Evolutionary conservation across 2,888 invertebrate genomes (phyloP).

Genomic region (Drosophila quinaria): DNA sequence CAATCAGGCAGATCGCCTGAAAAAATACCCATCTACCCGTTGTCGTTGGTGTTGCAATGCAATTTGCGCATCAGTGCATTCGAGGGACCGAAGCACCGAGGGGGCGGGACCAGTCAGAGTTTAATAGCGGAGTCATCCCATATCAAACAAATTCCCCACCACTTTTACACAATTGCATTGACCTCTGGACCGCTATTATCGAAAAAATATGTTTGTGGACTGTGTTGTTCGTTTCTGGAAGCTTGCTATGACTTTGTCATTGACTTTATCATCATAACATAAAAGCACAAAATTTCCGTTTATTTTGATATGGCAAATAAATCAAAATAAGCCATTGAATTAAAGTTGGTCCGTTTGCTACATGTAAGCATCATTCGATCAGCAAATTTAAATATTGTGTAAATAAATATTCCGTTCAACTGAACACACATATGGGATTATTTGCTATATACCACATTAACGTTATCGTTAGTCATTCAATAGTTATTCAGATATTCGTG

Average conservation of each 20-base stretch:
- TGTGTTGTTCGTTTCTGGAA: background rate
- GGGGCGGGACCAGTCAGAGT: background rate
- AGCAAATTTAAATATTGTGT: background rate
- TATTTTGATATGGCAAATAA: slow-evolving; percentile 16
- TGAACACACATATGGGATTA: background rate
- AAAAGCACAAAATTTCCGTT: background rate
- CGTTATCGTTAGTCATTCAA: slow-evolving; percentile 9
- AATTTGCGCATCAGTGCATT: slow-evolving; percentile 63
- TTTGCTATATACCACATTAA: background rate
- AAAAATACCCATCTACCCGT: slow-evolving; percentile 27
- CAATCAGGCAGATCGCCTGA: slow-evolving; percentile 53
- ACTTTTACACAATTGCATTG: slow-evolving; percentile 20
- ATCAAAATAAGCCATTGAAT: background rate
- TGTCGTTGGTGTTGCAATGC: slow-evolving; percentile 51
- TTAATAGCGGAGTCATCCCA: background rate
- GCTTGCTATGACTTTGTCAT: background rate
- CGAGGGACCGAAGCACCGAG: background rate
- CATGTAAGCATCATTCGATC: background rate
- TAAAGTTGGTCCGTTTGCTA: background rate
- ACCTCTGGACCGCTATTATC: slow-evolving; percentile 32
- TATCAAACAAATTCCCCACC: slow-evolving; percentile 6
- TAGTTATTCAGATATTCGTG: slow-evolving; percentile 22
- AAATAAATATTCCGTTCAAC: background rate
- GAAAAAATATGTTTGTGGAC: slow-evolving; percentile 47
- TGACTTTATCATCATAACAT: background rate